Conservation (phyloP, 2,113 vertebrate genomes). For the Cryptotis parvus region DNA sequence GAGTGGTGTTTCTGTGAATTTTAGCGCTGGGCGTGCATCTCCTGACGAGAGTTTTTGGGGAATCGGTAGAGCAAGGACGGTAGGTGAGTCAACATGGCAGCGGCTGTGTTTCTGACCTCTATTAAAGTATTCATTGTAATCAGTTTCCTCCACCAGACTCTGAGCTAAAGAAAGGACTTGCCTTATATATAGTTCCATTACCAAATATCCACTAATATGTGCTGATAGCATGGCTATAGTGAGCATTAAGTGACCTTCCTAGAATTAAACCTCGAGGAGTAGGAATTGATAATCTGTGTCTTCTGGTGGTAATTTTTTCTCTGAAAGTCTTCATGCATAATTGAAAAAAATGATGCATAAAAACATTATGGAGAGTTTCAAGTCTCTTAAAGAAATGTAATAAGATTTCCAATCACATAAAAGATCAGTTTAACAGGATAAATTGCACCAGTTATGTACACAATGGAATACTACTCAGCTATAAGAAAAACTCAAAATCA, state of each 20-base stretch:
- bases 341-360: constrained; percentile 27
- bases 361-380: neutral
- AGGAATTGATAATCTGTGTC: neutral
- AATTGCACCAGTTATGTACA: neutral
- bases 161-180: neutral
- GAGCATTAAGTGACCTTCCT: neutral
- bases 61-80: too few relatives aligned
- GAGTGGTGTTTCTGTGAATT: too few relatives aligned
- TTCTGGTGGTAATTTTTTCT: neutral
- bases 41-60: too few relatives aligned
- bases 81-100: too few relatives aligned
- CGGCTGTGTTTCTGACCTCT: neutral
- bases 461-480: too few relatives aligned
- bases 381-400: constrained; percentile 40
- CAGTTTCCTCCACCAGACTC: neutral
- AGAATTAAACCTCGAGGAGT: neutral
- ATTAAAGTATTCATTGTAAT: neutral
- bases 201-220: neutral
- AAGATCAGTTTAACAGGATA: neutral
- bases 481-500: too few relatives aligned
- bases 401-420: neutral
- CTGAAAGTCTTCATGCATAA: neutral
- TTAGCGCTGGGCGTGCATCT: too few relatives aligned
- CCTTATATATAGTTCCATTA: neutral
- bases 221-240: neutral